A percentile compares a stretch with the other conserved stretches of the same genome.
phyloP scores from a whole-genome alignment of 2,797 vertebrate genomes.

The Rhabdomys pumilio region DNA sequence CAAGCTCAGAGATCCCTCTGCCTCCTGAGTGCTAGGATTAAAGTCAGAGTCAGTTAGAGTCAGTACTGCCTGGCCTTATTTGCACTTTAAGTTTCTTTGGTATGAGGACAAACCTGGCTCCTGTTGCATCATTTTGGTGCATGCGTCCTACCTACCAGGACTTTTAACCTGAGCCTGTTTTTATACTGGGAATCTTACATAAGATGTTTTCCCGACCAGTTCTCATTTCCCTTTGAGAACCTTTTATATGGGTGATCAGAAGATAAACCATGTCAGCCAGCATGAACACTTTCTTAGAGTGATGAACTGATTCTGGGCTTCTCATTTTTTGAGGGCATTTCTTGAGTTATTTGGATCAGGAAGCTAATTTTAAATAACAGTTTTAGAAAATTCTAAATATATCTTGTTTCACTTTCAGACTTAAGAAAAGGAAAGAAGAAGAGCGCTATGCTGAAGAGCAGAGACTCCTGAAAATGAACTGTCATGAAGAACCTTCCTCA shows the following conservation, averaged over 20 bases:
- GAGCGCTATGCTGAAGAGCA: constrained; percentile 91
- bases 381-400: constrained; percentile 58
- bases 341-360: constrained; percentile 35
- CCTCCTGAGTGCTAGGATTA: background rate
- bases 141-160: constrained; percentile 9
- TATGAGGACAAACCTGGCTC: background rate
- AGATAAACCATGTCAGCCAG: background rate
- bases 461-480: constrained; percentile 84
- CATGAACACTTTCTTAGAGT: constrained; percentile 15
- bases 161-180: constrained; percentile 63
- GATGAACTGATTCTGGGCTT: constrained; percentile 55
- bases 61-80: background rate
- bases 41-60: background rate
- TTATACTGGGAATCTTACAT: constrained; percentile 40
- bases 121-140: constrained; percentile 17
- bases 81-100: constrained; percentile 11
- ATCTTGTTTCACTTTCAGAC: constrained; percentile 88
- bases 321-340: background rate
- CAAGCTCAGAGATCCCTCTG: background rate
- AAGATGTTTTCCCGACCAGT: background rate
- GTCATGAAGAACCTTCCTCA: constrained; percentile 67
- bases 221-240: constrained; percentile 48
- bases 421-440: constrained; percentile 94
- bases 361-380: constrained; percentile 60
- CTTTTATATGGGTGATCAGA: background rate